These are phyloP conservation scores for Tolypeutes matacus DNA, from an alignment of 2,797 vertebrate genomes.

Conservation along the genomic window DNA sequence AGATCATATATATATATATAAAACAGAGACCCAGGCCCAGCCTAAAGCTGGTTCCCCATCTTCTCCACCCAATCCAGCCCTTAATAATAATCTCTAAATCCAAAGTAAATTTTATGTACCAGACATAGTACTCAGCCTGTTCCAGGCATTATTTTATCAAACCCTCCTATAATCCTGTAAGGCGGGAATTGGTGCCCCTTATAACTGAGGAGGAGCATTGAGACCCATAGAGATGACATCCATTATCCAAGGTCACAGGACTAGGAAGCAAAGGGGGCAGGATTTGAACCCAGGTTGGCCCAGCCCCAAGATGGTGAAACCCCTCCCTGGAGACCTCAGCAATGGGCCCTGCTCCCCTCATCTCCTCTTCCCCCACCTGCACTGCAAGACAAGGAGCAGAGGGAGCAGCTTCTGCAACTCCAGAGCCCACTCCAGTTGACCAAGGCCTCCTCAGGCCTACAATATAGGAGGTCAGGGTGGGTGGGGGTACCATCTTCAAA, in stretches of 20 bases:
- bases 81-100: slow-evolving; percentile 21
- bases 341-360: neutral
- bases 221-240: neutral
- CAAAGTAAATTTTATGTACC: neutral
- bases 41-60: neutral
- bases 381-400: neutral
- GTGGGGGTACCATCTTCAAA: neutral
- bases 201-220: neutral
- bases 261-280: neutral
- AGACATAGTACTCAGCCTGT: neutral
- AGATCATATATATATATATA: no score
- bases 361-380: neutral
- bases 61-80: no score
- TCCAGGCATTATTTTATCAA: neutral
- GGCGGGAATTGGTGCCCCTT: neutral
- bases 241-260: neutral
- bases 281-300: neutral
- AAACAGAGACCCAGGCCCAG: neutral
- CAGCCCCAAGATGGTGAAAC: neutral
- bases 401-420: neutral
- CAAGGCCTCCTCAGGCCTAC: neutral
- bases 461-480: neutral
- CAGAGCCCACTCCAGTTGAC: neutral
- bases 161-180: neutral
- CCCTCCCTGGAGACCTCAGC: neutral